Base-by-base conservation (phyloP, 2,888 invertebrate genomes). In the Chironomus tentans region DNA sequence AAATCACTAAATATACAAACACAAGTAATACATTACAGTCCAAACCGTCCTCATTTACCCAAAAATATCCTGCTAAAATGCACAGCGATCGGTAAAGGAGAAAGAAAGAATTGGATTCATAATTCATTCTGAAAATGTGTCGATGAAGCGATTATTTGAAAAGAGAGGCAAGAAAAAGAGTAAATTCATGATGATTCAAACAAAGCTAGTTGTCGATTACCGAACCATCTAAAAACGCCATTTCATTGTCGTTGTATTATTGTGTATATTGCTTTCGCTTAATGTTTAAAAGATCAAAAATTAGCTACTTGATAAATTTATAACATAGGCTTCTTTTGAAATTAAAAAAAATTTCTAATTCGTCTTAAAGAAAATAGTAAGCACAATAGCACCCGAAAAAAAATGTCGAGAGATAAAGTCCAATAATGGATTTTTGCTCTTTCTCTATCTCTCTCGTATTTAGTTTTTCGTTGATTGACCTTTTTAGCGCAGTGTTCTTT, bases 321-420 rank as follows among this genome's bases (percentile, higher is more conserved):
- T 70, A 70, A 70, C 70, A 70, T 70, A 50, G 56, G 56, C 70
- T 70, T 70, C 70, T 70, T 68, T 28, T 68, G 38, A 38, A 38
- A 38, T 38, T 38, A 38, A 38, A 38, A 50, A 12, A 56, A 56
- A 56, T 18, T 56, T 56, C n/a, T n/a, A 56, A 56, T 56, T 56
- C 56, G 38, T 38, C 38, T 38, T 38, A 38, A 38, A 38, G 38
- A 38, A 38, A 38, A 38, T 38, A 38, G 10, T 38, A 38, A 56
- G 56, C 18, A 18, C n/a, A 15, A 18, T 15, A 56, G 56, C n/a
- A 56, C 56, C 56, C 18, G 56, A 56, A 56, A 18, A 50, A 15
- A 56, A 56, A 56, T 10, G 18, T n/a, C n/a, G 56, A 15, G 56
- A 56, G 56, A 56, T 56, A 56, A 56, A 56, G 56, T 56, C 18